Evolutionary conservation across 2,113 vertebrate species (phyloP).

Genomic region (Glaucidium brasilianum): DNA sequence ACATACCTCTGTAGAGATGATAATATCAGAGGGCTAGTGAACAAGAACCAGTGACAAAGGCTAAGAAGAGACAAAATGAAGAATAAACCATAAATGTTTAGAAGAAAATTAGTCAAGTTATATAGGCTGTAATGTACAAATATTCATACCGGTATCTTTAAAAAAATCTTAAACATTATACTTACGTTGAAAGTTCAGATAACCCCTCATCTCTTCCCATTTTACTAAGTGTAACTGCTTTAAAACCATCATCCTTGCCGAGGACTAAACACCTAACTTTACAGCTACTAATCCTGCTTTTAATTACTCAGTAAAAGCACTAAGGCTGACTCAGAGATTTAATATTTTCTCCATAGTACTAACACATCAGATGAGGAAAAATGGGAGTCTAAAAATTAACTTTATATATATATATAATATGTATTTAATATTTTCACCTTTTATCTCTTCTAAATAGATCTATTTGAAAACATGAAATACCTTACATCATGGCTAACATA

Average conservation of each 20-base stretch:
- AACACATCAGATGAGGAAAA: not conserved
- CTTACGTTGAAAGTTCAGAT: not conserved
- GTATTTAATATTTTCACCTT: not conserved
- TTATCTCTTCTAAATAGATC: not conserved
- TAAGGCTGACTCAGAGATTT: not conserved
- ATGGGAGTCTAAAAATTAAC: not conserved
- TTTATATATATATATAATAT: not conserved
- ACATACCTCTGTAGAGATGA: not conserved
- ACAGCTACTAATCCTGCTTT: not conserved
- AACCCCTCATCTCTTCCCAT: not conserved
- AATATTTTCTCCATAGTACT: not conserved
- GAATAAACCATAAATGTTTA: not conserved
- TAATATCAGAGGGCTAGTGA: not conserved
- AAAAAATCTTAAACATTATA: not conserved
- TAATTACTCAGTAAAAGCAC: not conserved
- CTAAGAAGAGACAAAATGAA: not conserved
- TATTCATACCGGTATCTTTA: not conserved
- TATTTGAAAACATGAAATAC: not conserved
- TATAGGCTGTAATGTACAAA: not conserved
- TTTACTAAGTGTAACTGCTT: not conserved
- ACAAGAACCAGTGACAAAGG: not conserved
- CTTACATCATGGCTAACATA: not conserved
- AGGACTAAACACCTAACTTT: not conserved
- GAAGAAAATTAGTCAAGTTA: not conserved
- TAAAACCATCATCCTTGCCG: not conserved